phyloP scores from a whole-genome alignment of 2,113 vertebrate species.

The Podarcis raffonei region DNA sequence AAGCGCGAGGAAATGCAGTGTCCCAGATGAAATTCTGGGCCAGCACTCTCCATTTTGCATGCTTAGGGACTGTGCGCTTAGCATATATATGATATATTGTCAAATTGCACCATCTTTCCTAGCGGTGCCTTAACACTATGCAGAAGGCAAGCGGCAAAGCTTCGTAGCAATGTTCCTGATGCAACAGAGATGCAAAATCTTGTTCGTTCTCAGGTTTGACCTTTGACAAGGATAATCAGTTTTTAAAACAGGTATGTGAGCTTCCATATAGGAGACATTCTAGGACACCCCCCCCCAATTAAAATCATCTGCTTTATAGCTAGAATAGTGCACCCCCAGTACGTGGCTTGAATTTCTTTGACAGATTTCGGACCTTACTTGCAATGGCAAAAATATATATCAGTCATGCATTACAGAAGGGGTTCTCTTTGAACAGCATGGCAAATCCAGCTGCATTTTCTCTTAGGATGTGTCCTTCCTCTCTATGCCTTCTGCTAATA shows the following conservation, averaged over 20 bases:
- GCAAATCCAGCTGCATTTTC: background rate
- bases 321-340: background rate
- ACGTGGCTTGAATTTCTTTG: background rate
- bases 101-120: constrained; percentile 16
- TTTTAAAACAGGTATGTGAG: accelerated
- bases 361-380: background rate
- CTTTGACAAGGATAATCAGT: background rate
- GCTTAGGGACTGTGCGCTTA: constrained; percentile 43
- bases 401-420: background rate
- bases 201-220: background rate
- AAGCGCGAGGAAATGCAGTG: constrained; percentile 64
- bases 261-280: background rate
- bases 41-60: constrained; percentile 49
- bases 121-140: background rate
- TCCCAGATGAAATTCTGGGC: constrained; percentile 42
- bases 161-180: background rate
- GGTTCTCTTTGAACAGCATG: background rate
- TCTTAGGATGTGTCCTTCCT: background rate
- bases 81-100: constrained; percentile 15
- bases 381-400: background rate
- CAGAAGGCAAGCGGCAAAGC: background rate
- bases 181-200: background rate
- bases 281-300: background rate
- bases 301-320: background rate
- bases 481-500: background rate